Conservation (phyloP, 2,888 invertebrate genomes). For the Lycia hirtaria region DNA sequence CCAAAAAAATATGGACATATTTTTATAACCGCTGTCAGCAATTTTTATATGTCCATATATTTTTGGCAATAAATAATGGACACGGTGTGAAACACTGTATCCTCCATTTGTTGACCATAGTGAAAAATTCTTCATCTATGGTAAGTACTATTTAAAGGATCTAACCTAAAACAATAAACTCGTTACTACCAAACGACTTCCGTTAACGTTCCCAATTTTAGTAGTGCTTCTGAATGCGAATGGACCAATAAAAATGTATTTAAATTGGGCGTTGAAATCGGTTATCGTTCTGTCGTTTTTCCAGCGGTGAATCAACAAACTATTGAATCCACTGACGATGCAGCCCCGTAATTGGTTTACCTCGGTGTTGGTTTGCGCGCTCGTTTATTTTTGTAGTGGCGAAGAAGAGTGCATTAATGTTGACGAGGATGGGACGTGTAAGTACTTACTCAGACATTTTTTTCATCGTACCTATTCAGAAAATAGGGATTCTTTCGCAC, state of each 20-base stretch:
- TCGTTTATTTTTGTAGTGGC: slow-evolving; percentile 34
- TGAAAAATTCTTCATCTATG: not conserved
- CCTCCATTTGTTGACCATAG: too few relatives aligned
- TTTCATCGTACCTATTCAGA: not conserved
- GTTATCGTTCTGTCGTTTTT: slow-evolving; percentile 43
- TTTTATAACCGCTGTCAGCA: too few relatives aligned
- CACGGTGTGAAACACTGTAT: too few relatives aligned
- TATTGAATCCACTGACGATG: slow-evolving; percentile 46
- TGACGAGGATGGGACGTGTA: slow-evolving; percentile 48
- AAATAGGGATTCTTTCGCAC: too few relatives aligned
- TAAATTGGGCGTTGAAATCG: slow-evolving; percentile 38
- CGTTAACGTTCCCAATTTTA: slow-evolving; percentile 26
- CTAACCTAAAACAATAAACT: slow-evolving; percentile 3
- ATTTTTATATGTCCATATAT: too few relatives aligned
- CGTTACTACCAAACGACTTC: slow-evolving; percentile 16
- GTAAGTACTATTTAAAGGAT: not conserved
- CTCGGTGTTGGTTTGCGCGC: slow-evolving; percentile 37
- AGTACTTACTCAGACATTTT: slow-evolving; percentile 30
- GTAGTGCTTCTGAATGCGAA: slow-evolving; percentile 14
- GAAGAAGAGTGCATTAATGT: slow-evolving; percentile 44
- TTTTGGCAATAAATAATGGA: too few relatives aligned
- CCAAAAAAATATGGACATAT: too few relatives aligned
- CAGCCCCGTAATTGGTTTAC: slow-evolving; percentile 39
- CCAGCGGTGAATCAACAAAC: slow-evolving; percentile 44
- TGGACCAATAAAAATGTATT: slow-evolving; percentile 40